Base-by-base conservation (phyloP, 1,140 invertebrate species). In the Tetramorium simillimum region DNA sequence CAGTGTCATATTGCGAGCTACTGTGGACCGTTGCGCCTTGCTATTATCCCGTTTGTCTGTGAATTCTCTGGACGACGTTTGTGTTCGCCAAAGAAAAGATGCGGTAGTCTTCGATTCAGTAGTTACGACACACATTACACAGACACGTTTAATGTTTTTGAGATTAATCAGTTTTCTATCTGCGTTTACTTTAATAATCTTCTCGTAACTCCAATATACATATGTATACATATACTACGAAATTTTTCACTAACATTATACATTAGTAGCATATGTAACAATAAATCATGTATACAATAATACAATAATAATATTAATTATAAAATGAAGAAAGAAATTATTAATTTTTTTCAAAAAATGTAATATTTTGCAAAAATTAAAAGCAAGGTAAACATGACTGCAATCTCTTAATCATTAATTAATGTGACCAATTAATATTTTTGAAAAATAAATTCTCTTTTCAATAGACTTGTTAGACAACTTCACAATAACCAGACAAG, bases 1-100 rank as follows among this genome's bases (percentile, higher is more conserved):
- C 80, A 37, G 40, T 43, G 37, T 75, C 80, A 49, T 75, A 60
- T 84, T 75, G 80, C 53, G 53, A 75, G 49, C 16, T 24, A 70
- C 24, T 73, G 67, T 16, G 24, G 40, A 12, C 69, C 69, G 72
- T 49, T 33, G 80, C 51, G 24, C 28, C n/a, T 21, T 18, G 65
- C 80, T 37, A 62, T 84, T 58, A 56, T 84, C 40, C 40, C 67
- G 18, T 37, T 82, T 46, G 40, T 82, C 63, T 43, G 49, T 2
- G 53, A 75, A 62, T 73, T 75, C 14, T 84, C 53, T 37, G 12
- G 24, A 58, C 51, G 12, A 69, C 14, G 14, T 51, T 67, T 80
- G 28, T 12, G 78, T 37, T 60, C 10, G 65, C 37, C 14, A 21
- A 62, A 18, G 10, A 51, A 16, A 60, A 43, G 9, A 16, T 0